Conservation (phyloP, 2,113 vertebrate species). For the Corapipo altera region DNA sequence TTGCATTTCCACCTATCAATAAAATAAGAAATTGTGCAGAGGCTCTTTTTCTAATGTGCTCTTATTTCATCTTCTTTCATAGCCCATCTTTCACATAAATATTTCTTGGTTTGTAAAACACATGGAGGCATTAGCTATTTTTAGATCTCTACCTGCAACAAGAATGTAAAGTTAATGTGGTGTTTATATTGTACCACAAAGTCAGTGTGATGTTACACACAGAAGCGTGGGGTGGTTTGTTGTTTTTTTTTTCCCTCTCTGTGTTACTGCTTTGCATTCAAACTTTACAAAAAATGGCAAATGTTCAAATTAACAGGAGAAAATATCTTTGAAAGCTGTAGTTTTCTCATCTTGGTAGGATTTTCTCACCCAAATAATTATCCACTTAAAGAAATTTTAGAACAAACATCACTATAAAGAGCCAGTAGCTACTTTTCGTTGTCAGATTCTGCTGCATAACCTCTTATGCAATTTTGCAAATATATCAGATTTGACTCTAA, state of each 20-base stretch:
- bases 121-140: background rate
- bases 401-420: background rate
- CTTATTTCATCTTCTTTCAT: background rate
- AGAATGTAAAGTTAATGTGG: background rate
- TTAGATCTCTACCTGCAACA: background rate
- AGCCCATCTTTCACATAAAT: background rate
- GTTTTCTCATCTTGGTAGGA: background rate
- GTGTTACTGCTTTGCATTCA: background rate
- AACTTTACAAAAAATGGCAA: background rate
- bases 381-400: background rate
- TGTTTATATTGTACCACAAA: background rate
- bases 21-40: background rate
- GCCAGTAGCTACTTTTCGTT: background rate
- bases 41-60: background rate
- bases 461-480: background rate
- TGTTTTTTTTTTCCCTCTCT: background rate
- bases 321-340: background rate
- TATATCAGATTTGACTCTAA: background rate
- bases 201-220: rapidly evolving
- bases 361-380: background rate
- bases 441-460: background rate
- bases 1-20: background rate
- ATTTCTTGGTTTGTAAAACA: background rate
- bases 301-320: background rate
- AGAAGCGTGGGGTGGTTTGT: background rate